Evolutionary conservation across 1,140 invertebrate genomes (phyloP).

Genomic region (Venustaconcha ellipsiformis): DNA sequence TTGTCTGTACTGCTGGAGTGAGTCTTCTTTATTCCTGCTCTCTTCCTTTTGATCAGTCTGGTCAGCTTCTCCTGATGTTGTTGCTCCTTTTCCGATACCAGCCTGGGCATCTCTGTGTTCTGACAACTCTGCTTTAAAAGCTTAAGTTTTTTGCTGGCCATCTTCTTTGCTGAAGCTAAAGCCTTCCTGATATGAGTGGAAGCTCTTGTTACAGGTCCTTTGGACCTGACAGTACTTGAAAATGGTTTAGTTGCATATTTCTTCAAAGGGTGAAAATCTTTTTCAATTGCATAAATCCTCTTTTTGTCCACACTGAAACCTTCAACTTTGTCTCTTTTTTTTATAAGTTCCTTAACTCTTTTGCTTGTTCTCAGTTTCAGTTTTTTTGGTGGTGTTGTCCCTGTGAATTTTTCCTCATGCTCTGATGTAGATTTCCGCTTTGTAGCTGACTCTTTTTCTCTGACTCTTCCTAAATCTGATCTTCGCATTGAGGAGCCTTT

Average conservation of each 20-base stretch:
- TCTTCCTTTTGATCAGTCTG: too few species aligned
- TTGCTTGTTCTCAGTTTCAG: slow-evolving; percentile 4
- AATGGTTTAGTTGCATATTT: slow-evolving; percentile 3
- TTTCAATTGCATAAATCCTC: slow-evolving; percentile 6
- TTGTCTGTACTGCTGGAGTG: too few species aligned
- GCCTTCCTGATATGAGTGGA: slow-evolving; percentile 21
- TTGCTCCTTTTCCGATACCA: too few species aligned
- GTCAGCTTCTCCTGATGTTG: too few species aligned
- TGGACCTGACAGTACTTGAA: slow-evolving; percentile 20
- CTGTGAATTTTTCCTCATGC: too few species aligned
- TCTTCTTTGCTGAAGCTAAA: slow-evolving; percentile 22
- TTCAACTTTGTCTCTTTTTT: slow-evolving; percentile 4
- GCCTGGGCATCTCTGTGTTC: not conserved
- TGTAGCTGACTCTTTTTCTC: too few species aligned
- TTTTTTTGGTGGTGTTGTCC: slow-evolving; percentile 10
- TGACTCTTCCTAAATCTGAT: too few species aligned
- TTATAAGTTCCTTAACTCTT: not conserved
- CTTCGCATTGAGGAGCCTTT: too few species aligned
- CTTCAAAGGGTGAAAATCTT: slow-evolving; percentile 21
- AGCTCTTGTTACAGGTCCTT: slow-evolving; percentile 25
- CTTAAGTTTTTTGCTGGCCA: slow-evolving; percentile 30
- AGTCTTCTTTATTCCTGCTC: too few species aligned
- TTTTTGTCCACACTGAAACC: not conserved
- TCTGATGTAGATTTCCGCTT: too few species aligned
- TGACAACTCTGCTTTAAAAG: slow-evolving; percentile 5